phyloP scores from a whole-genome alignment of 2,888 invertebrate species.

The Leptinotarsa peninsularis region DNA sequence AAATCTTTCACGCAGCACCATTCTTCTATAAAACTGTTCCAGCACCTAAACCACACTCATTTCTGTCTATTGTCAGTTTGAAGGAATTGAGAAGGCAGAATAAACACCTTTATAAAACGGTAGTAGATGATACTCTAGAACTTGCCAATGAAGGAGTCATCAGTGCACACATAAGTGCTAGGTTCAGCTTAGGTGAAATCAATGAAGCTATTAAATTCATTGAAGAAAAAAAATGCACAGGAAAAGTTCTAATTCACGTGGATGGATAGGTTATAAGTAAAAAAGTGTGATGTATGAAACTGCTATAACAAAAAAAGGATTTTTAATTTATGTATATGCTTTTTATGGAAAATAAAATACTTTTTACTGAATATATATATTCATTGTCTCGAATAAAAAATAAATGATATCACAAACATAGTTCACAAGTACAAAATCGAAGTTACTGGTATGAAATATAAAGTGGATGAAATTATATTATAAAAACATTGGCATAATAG shows the following conservation, averaged over 20 bases:
- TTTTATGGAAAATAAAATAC: slow-evolving; percentile 26
- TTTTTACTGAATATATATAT: not conserved
- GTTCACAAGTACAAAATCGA: slow-evolving; percentile 7
- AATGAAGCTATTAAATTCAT: slow-evolving; percentile 73
- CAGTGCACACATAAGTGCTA: slow-evolving; percentile 70
- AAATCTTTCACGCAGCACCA: slow-evolving; percentile 60
- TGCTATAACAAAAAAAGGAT: too few species aligned
- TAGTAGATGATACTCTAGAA: slow-evolving; percentile 69
- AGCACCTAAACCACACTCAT: slow-evolving; percentile 58
- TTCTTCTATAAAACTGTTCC: slow-evolving; percentile 54
- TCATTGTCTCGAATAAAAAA: not conserved
- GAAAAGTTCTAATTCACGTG: slow-evolving; percentile 71
- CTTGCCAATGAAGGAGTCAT: slow-evolving; percentile 74
- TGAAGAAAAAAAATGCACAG: slow-evolving; percentile 70
- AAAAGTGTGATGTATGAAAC: not conserved
- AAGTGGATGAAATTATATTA: not conserved
- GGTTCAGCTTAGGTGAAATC: slow-evolving; percentile 70
- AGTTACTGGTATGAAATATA: not conserved
- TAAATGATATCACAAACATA: slow-evolving; percentile 13
- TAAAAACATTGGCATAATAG: not conserved
- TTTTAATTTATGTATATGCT: not conserved
- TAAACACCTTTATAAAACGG: slow-evolving; percentile 68
- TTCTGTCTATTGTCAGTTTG: slow-evolving; percentile 58
- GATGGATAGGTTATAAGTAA: slow-evolving; percentile 48
- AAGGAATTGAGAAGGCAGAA: slow-evolving; percentile 65